Evolutionary conservation across 2,888 invertebrate genomes (phyloP), one percentile per base, ranked within the genome.

Genomic region (Phlogophora meticulosa): DNA sequence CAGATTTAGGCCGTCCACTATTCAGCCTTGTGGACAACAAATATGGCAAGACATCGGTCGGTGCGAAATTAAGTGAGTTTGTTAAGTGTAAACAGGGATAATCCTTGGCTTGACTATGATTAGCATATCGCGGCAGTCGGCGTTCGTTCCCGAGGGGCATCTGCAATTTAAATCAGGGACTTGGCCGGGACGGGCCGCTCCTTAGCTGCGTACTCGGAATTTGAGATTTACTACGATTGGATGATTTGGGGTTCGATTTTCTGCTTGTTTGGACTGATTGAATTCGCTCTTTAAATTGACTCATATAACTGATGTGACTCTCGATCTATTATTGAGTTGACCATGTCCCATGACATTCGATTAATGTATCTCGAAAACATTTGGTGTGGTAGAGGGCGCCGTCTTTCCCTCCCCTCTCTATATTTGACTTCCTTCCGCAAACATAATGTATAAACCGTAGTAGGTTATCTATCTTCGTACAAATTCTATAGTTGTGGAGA

Each of bases 11-110:
- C 71, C 58, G 77, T 75, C 81, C 72, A 81, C 81, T 73, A 77
- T 77, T 77, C 72, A 72, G 70, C 69, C 51, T 77, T 76, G 68
- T 68, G 67, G 72, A 83, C 81, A 86, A 87, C 88, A 88, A 91
- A 91, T 91, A 91, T 90, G 87, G 85, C 88, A 89, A 91, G 93
- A 92, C 91, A 92, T 91, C 92, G 92, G 92, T 93, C 91, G 91
- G 91, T 88, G 89, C 88, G 89, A 95, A 95, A 94, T 95, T 94
- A 95, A 95, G 94, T 94, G 93, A 94, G 94, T 95, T 95, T 94
- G 95, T 94, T 94, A 94, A 94, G 94, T 94, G 95, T 95, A 95
- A 95, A 95, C 94, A 94, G 94, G 94, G 94, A 95, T 95, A 94
- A 95, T 95, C 94, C 95, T 93, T 93, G 89, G 94, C 94, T 95